Evolutionary conservation across 2,888 invertebrate genomes (phyloP).

Genomic region (Nemotelus pantherinus): DNA sequence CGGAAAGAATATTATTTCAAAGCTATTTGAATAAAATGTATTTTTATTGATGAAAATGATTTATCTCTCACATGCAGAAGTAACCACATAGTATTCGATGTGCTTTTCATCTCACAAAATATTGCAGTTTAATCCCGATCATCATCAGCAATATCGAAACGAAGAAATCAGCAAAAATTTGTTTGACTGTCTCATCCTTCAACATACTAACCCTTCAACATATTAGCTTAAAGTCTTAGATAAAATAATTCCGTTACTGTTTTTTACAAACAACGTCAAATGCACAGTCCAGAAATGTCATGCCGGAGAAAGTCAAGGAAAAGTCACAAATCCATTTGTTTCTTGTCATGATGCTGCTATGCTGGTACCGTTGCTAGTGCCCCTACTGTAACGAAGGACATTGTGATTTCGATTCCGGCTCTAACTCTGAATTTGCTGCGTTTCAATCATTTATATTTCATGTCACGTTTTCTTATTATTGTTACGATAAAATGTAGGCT

Average conservation of each 20-base stretch:
- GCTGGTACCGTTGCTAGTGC: background rate
- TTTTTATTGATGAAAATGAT: too few species aligned
- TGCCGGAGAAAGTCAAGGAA: slow-evolving; percentile 37
- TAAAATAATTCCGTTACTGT: slow-evolving; percentile 17
- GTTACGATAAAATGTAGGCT: slow-evolving; percentile 51
- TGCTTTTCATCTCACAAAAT: too few species aligned
- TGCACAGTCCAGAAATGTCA: slow-evolving; percentile 22
- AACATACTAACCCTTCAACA: background rate
- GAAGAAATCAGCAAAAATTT: slow-evolving; percentile 8
- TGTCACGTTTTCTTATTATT: slow-evolving; percentile 51
- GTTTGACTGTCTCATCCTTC: background rate
- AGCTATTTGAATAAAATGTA: too few species aligned
- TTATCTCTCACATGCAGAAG: too few species aligned
- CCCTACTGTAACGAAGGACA: slow-evolving; percentile 44
- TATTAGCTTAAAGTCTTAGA: background rate
- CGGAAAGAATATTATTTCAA: too few species aligned
- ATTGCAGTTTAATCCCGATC: background rate
- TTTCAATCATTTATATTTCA: slow-evolving; percentile 47
- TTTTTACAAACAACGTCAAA: background rate
- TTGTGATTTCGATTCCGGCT: slow-evolving; percentile 32
- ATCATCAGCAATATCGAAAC: slow-evolving; percentile 12
- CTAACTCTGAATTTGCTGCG: slow-evolving; percentile 44
- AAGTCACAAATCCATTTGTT: slow-evolving; percentile 46
- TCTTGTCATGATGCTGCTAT: slow-evolving; percentile 46
- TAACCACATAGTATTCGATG: too few species aligned